Percentiles rank a stretch among this genome's conserved stretches.
Conservation (phyloP, 2,888 invertebrate genomes). For the Patella ulyssiponensis region DNA sequence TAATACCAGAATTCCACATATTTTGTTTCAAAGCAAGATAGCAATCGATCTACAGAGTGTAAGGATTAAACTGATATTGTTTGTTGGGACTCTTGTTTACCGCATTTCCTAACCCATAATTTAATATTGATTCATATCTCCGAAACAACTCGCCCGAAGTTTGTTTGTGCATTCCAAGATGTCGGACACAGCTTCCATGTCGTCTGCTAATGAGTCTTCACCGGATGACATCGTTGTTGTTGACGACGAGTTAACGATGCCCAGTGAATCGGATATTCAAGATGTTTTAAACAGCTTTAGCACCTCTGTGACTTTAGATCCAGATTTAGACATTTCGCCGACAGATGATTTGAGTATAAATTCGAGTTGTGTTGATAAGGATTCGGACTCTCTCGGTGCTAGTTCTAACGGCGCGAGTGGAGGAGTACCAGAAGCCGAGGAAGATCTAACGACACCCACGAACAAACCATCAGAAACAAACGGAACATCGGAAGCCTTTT, state of each 20-base stretch:
- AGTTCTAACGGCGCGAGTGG: conserved; percentile 29
- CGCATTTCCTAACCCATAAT: too few relatives aligned
- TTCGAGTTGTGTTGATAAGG: conserved; percentile 11
- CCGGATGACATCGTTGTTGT: not conserved
- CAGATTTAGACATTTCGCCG: conserved; percentile 32
- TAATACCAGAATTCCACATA: too few relatives aligned
- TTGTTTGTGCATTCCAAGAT: not conserved
- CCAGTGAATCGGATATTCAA: conserved; percentile 25
- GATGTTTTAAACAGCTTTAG: conserved; percentile 23
- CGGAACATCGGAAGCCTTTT: not conserved
- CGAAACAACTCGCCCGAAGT: too few relatives aligned
- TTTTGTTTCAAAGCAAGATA: too few relatives aligned
- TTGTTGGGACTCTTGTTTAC: too few relatives aligned
- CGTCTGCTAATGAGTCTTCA: not conserved
- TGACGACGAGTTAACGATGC: conserved; percentile 20
- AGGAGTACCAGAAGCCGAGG: conserved; percentile 13
- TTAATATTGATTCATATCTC: too few relatives aligned
- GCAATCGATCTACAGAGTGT: too few relatives aligned
- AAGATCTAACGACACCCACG: conserved; percentile 12
- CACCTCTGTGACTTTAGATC: conserved; percentile 22
- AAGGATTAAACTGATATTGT: too few relatives aligned
- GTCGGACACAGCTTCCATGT: not conserved
- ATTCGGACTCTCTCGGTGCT: conserved; percentile 32
- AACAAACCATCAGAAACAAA: conserved; percentile 16
- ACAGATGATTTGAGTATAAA: conserved; percentile 7